These are phyloP conservation scores for Metridium senile DNA, from an alignment of 92 coral and sea anemone genomes.

Conservation along the genomic window DNA sequence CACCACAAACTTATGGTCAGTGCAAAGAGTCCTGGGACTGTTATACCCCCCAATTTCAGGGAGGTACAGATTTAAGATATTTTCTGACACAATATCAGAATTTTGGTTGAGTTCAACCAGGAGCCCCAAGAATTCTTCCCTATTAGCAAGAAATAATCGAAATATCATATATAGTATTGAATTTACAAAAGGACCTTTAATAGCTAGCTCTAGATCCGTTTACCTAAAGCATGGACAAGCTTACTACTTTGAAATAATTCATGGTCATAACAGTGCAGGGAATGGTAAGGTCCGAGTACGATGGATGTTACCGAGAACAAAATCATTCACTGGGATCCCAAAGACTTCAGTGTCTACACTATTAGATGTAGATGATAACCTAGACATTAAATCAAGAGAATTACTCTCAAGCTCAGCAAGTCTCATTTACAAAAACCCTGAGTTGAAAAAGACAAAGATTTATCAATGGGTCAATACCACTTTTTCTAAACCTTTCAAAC, in stretches of 20 bases:
- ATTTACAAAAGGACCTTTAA: background rate
- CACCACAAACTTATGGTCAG: constrained; percentile 62
- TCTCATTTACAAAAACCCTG: constrained; percentile 1
- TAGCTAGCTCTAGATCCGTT: constrained; percentile 20
- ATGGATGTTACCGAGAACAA: constrained; percentile 71
- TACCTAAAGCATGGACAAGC: constrained; percentile 29
- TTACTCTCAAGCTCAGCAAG: constrained; percentile 7
- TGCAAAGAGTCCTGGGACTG: constrained; percentile 77
- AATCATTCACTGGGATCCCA: constrained; percentile 24
- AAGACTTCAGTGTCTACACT: constrained; percentile 54
- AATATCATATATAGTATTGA: background rate
- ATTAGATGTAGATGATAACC: constrained; percentile 19
- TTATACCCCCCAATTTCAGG: constrained; percentile 72
- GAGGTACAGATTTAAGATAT: constrained; percentile 43
- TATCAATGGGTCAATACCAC: background rate
- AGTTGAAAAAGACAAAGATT: background rate
- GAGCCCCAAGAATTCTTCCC: constrained; percentile 43
- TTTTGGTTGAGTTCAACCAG: constrained; percentile 67
- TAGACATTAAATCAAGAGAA: background rate
- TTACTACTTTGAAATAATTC: constrained; percentile 73
- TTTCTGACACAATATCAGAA: constrained; percentile 65
- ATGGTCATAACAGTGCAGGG: constrained; percentile 55
- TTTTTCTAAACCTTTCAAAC: background rate
- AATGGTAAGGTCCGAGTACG: constrained; percentile 58
- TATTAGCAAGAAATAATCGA: constrained; percentile 47